phyloP scores from a whole-genome alignment of 2,797 vertebrate genomes.

The Peromyscus melanophrys region DNA sequence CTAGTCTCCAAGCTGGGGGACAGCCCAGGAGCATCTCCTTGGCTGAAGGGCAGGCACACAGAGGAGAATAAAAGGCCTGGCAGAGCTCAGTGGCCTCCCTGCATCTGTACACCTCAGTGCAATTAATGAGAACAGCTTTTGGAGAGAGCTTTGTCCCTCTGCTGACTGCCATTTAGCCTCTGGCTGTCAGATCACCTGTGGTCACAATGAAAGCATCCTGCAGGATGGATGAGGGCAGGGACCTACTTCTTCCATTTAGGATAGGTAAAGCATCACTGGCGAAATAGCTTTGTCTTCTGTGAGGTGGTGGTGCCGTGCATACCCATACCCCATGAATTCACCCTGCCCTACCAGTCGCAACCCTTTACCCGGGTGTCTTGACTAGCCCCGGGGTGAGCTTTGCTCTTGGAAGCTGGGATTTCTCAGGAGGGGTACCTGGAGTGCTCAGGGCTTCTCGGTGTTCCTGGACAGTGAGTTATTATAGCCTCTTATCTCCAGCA shows the following conservation, averaged over 20 bases:
- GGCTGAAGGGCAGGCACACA: background rate
- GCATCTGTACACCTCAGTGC: background rate
- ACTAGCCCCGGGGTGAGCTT: background rate
- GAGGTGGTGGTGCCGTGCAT: too few relatives aligned
- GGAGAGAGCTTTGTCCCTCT: slow-evolving; percentile 6
- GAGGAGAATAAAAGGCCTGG: background rate
- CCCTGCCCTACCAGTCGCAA: too few relatives aligned
- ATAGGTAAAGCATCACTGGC: rapidly evolving
- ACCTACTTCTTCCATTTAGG: background rate
- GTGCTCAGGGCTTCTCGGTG: background rate
- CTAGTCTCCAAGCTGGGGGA: background rate
- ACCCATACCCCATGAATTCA: rapidly evolving
- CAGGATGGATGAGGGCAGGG: background rate
- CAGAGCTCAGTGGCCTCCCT: background rate
- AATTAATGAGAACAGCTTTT: slow-evolving; percentile 5
- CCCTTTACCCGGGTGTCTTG: rapidly evolving
- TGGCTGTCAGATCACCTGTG: slow-evolving; percentile 16
- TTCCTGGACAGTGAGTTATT: slow-evolving; percentile 62
- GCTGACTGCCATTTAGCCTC: slow-evolving; percentile 2
- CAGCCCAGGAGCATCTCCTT: background rate
- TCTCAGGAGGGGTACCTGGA: background rate
- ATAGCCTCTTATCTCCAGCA: slow-evolving; percentile 72
- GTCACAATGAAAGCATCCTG: background rate
- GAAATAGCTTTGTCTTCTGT: background rate
- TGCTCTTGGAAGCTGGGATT: background rate